A percentile compares a stretch with the other conserved stretches of the same genome.
Conservation (phyloP, 2,113 vertebrate genomes). For the Archocentrus centrarchus region DNA sequence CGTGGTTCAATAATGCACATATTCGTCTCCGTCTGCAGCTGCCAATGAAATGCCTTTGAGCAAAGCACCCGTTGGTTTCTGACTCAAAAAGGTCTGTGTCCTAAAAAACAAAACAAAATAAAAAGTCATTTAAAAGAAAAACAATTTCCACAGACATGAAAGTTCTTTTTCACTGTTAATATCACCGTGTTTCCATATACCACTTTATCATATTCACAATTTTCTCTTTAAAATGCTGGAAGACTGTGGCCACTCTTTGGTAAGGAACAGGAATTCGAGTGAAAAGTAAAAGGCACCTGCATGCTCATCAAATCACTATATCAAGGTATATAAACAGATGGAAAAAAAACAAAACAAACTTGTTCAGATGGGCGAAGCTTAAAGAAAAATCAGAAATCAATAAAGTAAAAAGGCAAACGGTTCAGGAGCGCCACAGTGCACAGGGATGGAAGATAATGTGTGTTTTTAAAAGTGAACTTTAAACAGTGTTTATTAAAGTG, state of each 20-base stretch:
- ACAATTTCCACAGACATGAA: not conserved
- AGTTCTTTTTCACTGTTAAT: not conserved
- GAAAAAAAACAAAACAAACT: not conserved
- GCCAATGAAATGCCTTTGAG: slow-evolving; percentile 9
- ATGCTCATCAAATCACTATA: not conserved
- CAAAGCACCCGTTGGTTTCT: not conserved
- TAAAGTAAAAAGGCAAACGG: not conserved
- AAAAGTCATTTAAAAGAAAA: not conserved
- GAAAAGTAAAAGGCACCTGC: not conserved
- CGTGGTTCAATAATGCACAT: slow-evolving; percentile 8
- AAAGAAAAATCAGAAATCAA: not conserved
- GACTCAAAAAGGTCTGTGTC: not conserved
- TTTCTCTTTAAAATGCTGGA: not conserved
- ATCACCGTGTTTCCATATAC: not conserved
- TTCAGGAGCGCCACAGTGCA: not conserved
- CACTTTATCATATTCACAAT: not conserved
- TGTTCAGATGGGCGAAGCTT: not conserved
- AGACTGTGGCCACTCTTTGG: not conserved
- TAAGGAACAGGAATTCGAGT: not conserved
- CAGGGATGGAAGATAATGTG: not conserved
- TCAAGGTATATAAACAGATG: slow-evolving; percentile 22
- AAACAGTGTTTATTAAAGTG: not conserved
- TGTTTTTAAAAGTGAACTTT: not conserved
- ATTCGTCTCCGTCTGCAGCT: not conserved
- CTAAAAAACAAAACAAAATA: not conserved